Evolutionary conservation across 2,888 invertebrate species (phyloP), one percentile per base, ranked within the genome.

Genomic region (Tinea semifulvella): DNA sequence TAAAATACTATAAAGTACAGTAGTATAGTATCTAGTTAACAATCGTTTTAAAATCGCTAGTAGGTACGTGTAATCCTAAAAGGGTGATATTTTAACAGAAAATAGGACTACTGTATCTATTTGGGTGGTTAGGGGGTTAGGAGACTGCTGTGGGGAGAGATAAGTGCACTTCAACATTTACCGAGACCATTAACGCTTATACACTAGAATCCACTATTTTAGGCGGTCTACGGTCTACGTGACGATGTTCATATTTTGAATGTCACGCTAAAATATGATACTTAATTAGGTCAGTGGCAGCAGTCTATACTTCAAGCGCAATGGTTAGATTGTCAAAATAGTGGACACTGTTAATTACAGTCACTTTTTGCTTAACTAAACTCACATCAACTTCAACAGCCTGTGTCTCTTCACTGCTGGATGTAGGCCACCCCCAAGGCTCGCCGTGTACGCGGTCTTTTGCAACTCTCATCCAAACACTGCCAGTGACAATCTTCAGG

Each of bases 61-160:
- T n/a, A n/a, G n/a, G n/a, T n/a, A 64, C 63, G 61, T 65, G 63
- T 68, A 67, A 65, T 65, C 65, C 68, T 73, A 63, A 73, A 73
- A 73, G 73, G 73, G 72, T 71, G 68, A 73, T 73, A 72, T 71
- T 73, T 73, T 71, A 69, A 67, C 60, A 61, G 65, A 56, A 66
- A 70, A 69, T 67, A 67, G 66, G 68, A 56, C 28, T 22, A 19
- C 22, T 17, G 38, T 38, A 38, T 38, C 38, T 31, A 31, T 31
- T 31, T 11, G 31, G 31, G 31, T 14, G 31, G 14, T 11, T 19
- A 18, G 38, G 38, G n/a, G n/a, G 38, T 17, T 18, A 18, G 38
- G 38, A 56, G 31, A 31, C 2, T 13, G 13, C 53, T 55, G 53
- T 55, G 53, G 54, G 51, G 48, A 49, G 55, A 51, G 55, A 56